Conservation (phyloP, 2,888 invertebrate genomes). For the Pediacus dermestoides region DNA sequence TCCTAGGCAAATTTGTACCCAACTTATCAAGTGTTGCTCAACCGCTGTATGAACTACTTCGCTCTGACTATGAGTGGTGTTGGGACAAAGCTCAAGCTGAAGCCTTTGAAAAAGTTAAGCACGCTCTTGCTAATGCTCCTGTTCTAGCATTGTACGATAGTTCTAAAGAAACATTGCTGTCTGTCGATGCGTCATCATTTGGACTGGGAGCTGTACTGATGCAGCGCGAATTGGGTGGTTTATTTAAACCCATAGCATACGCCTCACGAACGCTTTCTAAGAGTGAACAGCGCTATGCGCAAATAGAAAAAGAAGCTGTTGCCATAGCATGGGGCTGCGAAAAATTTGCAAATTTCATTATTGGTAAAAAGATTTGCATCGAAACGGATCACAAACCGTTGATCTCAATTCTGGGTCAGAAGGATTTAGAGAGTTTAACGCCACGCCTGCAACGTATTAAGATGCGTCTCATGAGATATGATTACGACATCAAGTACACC, state of each 20-base stretch:
- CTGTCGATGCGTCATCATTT: slow-evolving; percentile 22
- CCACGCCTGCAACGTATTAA: slow-evolving; percentile 13
- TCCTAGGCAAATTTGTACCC: slow-evolving; percentile 4
- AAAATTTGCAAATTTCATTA: slow-evolving; percentile 28
- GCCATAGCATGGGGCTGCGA: slow-evolving; percentile 26
- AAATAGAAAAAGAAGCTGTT: slow-evolving; percentile 31
- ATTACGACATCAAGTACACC: background rate
- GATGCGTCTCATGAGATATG: slow-evolving; percentile 10
- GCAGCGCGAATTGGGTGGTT: slow-evolving; percentile 19
- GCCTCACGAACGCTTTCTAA: slow-evolving; percentile 24
- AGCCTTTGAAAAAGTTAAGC: slow-evolving; percentile 3
- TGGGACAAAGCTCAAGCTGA: background rate
- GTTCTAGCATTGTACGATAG: slow-evolving; percentile 3
- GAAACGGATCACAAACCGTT: slow-evolving; percentile 33
- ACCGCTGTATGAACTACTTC: background rate
- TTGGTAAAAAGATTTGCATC: slow-evolving; percentile 23
- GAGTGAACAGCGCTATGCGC: slow-evolving; percentile 26
- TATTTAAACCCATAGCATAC: slow-evolving; percentile 25
- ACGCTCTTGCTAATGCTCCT: background rate
- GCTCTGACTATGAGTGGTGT: background rate
- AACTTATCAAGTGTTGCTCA: background rate
- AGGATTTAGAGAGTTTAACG: slow-evolving; percentile 16
- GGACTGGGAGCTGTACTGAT: slow-evolving; percentile 24
- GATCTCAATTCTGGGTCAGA: slow-evolving; percentile 27
- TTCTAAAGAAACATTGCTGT: slow-evolving; percentile 7